Evolutionary conservation across 2,113 vertebrate genomes (phyloP).

Genomic region (Periophthalmus modestus): DNA sequence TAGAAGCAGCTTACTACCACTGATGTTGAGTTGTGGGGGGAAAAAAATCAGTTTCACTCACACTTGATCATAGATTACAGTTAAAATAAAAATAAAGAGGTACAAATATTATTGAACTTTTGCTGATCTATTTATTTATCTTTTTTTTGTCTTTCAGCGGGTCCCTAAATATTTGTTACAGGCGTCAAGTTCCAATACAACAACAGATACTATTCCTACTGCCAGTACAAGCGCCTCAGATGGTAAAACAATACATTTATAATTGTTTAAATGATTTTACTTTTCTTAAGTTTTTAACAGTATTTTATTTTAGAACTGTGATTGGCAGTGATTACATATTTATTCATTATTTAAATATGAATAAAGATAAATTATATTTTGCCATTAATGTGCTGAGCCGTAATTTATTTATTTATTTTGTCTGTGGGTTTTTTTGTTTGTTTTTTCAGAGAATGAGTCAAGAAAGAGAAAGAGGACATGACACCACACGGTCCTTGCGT

Average conservation of each 20-base stretch:
- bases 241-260: slow-evolving; percentile 25
- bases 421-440: no score
- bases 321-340: no score
- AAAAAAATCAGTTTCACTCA: no score
- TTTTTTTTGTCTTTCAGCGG: slow-evolving; percentile 36
- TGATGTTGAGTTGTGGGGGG: no score
- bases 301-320: background rate
- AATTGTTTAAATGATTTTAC: background rate
- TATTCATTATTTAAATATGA: no score
- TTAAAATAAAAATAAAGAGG: no score
- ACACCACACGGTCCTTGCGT: background rate
- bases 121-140: background rate
- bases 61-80: no score
- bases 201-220: slow-evolving; percentile 6
- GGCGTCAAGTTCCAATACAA: background rate
- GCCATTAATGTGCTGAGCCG: no score
- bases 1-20: no score
- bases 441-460: slow-evolving; percentile 23
- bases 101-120: no score
- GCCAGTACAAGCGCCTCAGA: background rate
- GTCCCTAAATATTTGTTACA: slow-evolving; percentile 58
- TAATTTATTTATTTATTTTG: no score
- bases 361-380: no score
- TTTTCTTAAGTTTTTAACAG: background rate
- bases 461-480: slow-evolving; percentile 9